These are phyloP conservation scores for Clostera curtula DNA, from an alignment of 2,888 invertebrate species.

Conservation along the genomic window DNA sequence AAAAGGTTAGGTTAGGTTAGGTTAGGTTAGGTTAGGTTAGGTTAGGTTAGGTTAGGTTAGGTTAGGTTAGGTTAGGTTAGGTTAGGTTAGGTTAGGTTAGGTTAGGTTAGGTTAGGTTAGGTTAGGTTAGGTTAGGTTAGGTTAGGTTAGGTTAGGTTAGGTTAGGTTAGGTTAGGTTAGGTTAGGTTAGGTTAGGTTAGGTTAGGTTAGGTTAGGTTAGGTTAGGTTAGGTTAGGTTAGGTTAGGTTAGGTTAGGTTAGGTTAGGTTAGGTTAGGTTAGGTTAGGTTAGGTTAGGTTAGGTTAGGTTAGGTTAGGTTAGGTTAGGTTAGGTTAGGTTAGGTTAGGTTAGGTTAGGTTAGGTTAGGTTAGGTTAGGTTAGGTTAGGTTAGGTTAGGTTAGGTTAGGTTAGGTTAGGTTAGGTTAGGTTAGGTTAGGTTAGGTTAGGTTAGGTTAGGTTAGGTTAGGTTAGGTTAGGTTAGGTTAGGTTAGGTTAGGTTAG, in stretches of 20 bases:
- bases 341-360: conserved; percentile 16
- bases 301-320: conserved; percentile 6
- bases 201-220: conserved; percentile 7
- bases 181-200: conserved; percentile 8
- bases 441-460: conserved; percentile 17
- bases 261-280: too few species aligned
- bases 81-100: conserved; percentile 6
- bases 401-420: conserved; percentile 16
- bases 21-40: conserved; percentile 12
- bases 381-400: conserved; percentile 14
- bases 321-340: conserved; percentile 11
- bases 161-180: conserved; percentile 8
- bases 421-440: conserved; percentile 13
- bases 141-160: conserved; percentile 10
- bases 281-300: conserved; percentile 1
- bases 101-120: conserved; percentile 12
- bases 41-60: conserved; percentile 5
- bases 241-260: conserved; percentile 6
- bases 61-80: conserved; percentile 3
- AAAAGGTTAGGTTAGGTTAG: conserved; percentile 14
- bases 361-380: conserved; percentile 14
- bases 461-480: conserved; percentile 18
- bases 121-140: conserved; percentile 10
- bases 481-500: conserved; percentile 16
- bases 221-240: conserved; percentile 8